Conservation (phyloP, 2,113 vertebrate species). For the Sprattus sprattus region DNA sequence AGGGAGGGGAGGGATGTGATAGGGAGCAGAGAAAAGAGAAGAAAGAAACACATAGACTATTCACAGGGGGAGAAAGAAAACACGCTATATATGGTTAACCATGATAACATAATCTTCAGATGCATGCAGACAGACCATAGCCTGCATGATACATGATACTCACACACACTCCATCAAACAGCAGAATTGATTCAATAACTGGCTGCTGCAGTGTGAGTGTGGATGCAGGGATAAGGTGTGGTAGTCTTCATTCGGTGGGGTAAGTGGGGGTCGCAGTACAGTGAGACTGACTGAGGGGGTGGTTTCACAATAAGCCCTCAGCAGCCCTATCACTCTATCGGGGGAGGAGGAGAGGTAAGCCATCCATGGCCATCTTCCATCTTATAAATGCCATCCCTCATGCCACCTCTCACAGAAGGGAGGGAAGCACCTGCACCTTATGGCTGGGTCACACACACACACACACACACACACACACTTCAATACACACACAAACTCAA, state of each 20-base stretch:
- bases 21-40: neutral
- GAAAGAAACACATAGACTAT: neutral
- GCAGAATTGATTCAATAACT: neutral
- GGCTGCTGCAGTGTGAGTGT: neutral
- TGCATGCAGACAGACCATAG: neutral
- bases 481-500: neutral
- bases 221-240: neutral
- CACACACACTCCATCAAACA: constrained; percentile 6
- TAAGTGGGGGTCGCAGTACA: neutral
- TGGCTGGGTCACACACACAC: neutral
- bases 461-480: neutral
- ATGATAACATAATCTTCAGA: neutral
- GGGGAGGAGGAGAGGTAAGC: neutral
- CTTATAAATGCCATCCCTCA: neutral
- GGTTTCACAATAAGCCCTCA: neutral
- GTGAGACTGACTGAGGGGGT: neutral
- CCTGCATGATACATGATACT: neutral
- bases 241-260: neutral
- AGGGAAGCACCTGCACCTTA: too few species aligned
- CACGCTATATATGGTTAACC: neutral
- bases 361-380: neutral
- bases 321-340: neutral
- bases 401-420: too few species aligned
- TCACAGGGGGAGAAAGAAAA: neutral
- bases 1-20: neutral